Evolutionary conservation across 2,888 invertebrate genomes (phyloP), one percentile per base, ranked within the genome.

Genomic region (Xestia sexstrigata): DNA sequence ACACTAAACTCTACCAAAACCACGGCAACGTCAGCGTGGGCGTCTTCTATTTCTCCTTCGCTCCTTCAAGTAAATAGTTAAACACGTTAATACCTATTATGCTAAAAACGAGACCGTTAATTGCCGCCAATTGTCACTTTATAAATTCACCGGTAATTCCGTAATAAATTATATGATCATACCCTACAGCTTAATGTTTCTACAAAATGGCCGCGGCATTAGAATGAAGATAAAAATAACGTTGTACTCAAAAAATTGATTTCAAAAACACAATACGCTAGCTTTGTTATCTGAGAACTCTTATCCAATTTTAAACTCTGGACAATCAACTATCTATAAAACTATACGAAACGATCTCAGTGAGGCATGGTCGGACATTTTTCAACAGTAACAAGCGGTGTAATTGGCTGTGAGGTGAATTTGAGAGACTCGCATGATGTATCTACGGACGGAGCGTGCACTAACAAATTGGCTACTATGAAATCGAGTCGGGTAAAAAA

Each of bases 351-450:
- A 90, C 82, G 87, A 68, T 58, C 79, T 85, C 81, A 89, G 88
- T 90, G 89, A 90, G 84, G 82, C 79, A 91, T 91, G 84, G 89
- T 83, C 88, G 88, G 87, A 85, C 90, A 95, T 95, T 94, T 95
- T 93, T 95, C 95, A 95, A 88, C 88, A 74, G 89, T 94, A 95
- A 95, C 95, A 94, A 94, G 95, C 93, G 78, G 87, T 89, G 90
- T 95, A 95, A 95, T 95, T 95, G 95, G 94, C 91, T 87, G 86
- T 80, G 77, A 85, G 89, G 89, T 86, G 92, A 93, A 94, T 94
- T 93, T 92, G 95, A 95, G 94, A 92, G 90, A 89, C 89, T 92
- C 89, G 90, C 88, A 88, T 91, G 91, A 92, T 92, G 77, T 83
- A 85, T 87, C 87, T 81, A 90, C 90, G 89, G 82, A 83, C 80